Percentiles rank a stretch among this genome's conserved stretches.
phyloP scores from a whole-genome alignment of 1,140 invertebrate species.

The Hyles euphorbiae region DNA sequence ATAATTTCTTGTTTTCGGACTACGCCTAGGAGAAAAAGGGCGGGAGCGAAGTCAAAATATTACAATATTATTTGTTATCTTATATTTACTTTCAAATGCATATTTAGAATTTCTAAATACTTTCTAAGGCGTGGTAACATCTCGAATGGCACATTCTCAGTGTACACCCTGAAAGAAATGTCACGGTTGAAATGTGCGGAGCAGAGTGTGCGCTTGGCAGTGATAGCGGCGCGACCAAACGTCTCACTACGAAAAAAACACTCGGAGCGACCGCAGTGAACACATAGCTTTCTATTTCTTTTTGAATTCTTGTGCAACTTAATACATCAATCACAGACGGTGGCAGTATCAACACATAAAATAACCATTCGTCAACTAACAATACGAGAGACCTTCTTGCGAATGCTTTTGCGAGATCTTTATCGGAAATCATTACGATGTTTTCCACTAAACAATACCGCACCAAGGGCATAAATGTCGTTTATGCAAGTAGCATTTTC shows the following conservation, averaged over 20 bases:
- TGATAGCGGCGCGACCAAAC: slow-evolving; percentile 19
- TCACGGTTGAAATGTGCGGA: slow-evolving; percentile 60
- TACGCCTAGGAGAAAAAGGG: too few species aligned
- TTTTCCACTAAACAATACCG: slow-evolving; percentile 13
- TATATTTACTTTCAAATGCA: too few species aligned
- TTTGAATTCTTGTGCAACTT: slow-evolving; percentile 5
- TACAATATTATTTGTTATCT: too few species aligned
- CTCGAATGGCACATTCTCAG: too few species aligned
- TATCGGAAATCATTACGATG: slow-evolving; percentile 3
- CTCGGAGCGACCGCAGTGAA: slow-evolving; percentile 19
- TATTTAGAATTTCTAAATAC: too few species aligned
- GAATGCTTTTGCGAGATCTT: too few species aligned
- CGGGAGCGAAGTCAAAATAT: too few species aligned
- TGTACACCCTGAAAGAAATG: slow-evolving; percentile 47
- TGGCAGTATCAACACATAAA: too few species aligned
- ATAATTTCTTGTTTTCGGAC: too few species aligned
- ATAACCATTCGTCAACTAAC: too few species aligned
- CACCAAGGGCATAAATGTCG: slow-evolving; percentile 52
- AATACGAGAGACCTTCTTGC: too few species aligned
- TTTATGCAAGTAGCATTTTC: slow-evolving; percentile 45
- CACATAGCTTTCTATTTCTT: slow-evolving; percentile 3
- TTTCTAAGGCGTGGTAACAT: too few species aligned
- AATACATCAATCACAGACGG: not conserved
- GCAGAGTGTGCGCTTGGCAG: slow-evolving; percentile 31
- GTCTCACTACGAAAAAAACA: slow-evolving; percentile 31